A percentile compares a stretch with the other conserved stretches of the same genome.
phyloP scores from a whole-genome alignment of 2,113 vertebrate genomes.

The Oryctolagus cuniculus region mOryCun1.1 NC_091436.1:22991501-22992000 shows the following conservation, averaged over 20 bases:
- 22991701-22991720: not conserved
- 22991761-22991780: not conserved
- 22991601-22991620: not conserved
- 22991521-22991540: not conserved
- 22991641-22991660: not conserved
- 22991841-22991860: not conserved
- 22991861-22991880: not conserved
- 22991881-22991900: not conserved
- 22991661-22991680: not conserved
- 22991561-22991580: not conserved
- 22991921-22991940: not conserved
- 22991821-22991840: not conserved
- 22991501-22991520: constrained; percentile 56
- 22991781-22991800: not conserved
- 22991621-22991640: not conserved
- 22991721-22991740: not conserved
- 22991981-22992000: too few relatives aligned
- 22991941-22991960: not conserved
- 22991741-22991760: not conserved
- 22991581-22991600: not conserved
- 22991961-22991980: too few relatives aligned
- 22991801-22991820: not conserved
- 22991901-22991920: not conserved
- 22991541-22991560: not conserved
- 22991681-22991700: not conserved